Conservation (phyloP, 2,113 vertebrate species). For the Eclectus roratus region DNA sequence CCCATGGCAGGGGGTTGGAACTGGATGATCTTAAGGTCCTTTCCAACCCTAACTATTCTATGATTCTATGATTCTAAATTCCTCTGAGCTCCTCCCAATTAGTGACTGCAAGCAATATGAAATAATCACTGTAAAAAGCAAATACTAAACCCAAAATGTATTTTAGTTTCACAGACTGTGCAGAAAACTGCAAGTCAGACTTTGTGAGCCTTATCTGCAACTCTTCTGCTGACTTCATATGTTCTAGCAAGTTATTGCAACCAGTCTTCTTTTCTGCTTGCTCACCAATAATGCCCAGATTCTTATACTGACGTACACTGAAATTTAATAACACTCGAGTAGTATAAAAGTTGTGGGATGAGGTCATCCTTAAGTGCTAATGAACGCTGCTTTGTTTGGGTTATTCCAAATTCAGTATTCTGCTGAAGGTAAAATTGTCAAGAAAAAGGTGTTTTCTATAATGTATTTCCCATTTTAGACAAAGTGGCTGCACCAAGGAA, state of each 20-base stretch:
- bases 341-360: neutral
- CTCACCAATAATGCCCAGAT: neutral
- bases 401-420: neutral
- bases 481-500: neutral
- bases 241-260: neutral
- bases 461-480: neutral
- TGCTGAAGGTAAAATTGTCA: neutral
- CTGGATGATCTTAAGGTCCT: too few species aligned
- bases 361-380: neutral
- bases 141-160: neutral
- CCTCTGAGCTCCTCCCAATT: neutral
- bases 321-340: neutral
- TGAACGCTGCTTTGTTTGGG: neutral
- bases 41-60: too few species aligned
- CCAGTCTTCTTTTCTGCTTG: neutral
- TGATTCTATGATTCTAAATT: neutral
- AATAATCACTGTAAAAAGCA: neutral
- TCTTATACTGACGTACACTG: neutral
- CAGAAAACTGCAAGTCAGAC: conserved; percentile 6
- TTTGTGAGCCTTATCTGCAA: neutral
- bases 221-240: neutral
- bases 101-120: neutral
- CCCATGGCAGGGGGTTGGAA: too few species aligned
- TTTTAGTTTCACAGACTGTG: neutral
- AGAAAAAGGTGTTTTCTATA: neutral